Evolutionary conservation across 2,888 invertebrate species (phyloP).

Genomic region (Sympetrum striolatum): DNA sequence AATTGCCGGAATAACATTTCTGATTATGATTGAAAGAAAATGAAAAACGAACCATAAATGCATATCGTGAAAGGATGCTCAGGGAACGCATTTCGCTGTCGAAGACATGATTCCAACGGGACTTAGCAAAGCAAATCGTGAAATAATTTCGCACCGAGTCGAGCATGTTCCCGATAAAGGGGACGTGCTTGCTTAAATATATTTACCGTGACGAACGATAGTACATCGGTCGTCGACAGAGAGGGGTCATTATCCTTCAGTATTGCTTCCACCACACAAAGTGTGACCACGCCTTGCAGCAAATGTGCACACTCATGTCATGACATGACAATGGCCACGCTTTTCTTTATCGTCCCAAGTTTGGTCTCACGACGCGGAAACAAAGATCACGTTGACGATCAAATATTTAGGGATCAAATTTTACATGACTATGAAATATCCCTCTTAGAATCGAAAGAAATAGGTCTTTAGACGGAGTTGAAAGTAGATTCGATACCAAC

Average conservation of each 20-base stretch:
- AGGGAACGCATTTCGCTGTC: no score
- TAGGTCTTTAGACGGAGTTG: no score
- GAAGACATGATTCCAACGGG: no score
- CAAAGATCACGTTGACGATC: background rate
- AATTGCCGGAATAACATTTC: no score
- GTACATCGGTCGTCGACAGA: background rate
- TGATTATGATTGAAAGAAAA: no score
- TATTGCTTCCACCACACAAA: background rate
- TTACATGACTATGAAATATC: background rate
- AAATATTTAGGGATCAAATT: background rate
- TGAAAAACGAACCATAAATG: no score
- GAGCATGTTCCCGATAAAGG: background rate
- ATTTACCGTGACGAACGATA: background rate
- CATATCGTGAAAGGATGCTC: no score
- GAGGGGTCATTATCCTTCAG: background rate
- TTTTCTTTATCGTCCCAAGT: background rate
- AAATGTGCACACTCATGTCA: conserved; percentile 14
- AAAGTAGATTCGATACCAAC: no score
- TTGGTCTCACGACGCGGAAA: background rate
- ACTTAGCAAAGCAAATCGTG: no score
- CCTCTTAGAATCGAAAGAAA: no score
- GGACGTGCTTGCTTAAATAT: background rate
- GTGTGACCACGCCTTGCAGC: background rate
- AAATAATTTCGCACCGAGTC: no score
- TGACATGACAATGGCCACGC: conserved; percentile 7